Conservation (phyloP, 2,797 vertebrate genomes). For the Serranus cabrilla region DNA sequence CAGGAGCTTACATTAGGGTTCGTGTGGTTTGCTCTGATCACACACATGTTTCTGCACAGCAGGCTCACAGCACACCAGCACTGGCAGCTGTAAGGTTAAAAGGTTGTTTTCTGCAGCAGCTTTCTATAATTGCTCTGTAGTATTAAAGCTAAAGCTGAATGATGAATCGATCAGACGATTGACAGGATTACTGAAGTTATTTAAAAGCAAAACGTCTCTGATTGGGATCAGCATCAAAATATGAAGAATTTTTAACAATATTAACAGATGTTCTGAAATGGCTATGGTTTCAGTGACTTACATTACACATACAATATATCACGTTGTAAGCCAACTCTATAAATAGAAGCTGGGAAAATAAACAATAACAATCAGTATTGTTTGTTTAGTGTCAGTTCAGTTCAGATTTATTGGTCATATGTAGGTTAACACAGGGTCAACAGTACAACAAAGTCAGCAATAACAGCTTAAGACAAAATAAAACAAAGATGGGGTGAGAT, state of each 20-base stretch:
- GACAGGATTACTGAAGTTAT: background rate
- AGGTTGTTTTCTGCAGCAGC: slow-evolving; percentile 28
- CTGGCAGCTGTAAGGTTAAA: slow-evolving; percentile 50
- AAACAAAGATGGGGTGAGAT: no score
- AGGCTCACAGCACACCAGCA: slow-evolving; percentile 17
- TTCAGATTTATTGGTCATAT: no score
- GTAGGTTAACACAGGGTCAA: no score
- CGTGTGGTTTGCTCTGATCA: slow-evolving; percentile 13
- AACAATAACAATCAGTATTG: no score
- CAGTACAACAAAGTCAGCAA: no score
- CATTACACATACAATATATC: no score
- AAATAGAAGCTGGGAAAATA: no score
- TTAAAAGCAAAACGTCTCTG: background rate
- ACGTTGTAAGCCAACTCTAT: no score
- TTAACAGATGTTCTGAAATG: no score
- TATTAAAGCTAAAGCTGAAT: background rate
- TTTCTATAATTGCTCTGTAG: background rate
- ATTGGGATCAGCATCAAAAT: background rate
- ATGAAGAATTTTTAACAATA: background rate
- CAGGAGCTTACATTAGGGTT: background rate
- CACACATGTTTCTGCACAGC: slow-evolving; percentile 43
- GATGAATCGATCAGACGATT: background rate
- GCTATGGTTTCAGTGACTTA: no score
- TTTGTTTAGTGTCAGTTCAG: no score
- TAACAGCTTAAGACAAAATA: no score